Percentiles rank a stretch among this genome's conserved stretches.
Conservation (phyloP, 2,888 invertebrate species). For the Dryadula phaetusa region DNA sequence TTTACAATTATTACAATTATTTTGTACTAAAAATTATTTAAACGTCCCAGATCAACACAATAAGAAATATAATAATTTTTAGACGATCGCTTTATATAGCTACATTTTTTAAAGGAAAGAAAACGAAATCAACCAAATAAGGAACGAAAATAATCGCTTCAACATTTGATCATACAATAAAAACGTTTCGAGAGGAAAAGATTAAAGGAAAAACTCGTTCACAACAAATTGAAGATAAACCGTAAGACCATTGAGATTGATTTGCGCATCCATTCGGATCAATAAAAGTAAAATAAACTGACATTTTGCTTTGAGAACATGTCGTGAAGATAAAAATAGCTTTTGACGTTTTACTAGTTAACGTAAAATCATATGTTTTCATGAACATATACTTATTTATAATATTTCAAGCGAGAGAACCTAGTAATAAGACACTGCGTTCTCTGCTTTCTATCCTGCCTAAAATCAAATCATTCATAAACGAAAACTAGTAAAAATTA, state of each 20-base stretch:
- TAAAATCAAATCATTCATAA: too few species aligned
- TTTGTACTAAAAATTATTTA: neutral
- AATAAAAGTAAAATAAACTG: constrained; percentile 11
- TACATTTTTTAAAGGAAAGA: neutral
- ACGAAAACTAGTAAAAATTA: too few species aligned
- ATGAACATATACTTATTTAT: too few species aligned
- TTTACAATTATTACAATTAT: neutral
- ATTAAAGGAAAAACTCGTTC: constrained; percentile 17
- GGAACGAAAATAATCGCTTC: neutral
- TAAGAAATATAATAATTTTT: neutral
- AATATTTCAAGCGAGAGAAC: too few species aligned
- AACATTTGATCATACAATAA: constrained; percentile 2
- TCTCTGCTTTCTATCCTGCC: too few species aligned
- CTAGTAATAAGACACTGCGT: too few species aligned
- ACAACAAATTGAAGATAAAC: constrained; percentile 14
- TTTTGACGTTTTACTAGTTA: neutral
- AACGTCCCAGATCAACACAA: neutral
- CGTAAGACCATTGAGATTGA: constrained; percentile 16
- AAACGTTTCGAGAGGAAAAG: constrained; percentile 10
- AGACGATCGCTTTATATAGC: neutral
- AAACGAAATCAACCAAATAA: neutral
- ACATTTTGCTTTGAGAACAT: constrained; percentile 5
- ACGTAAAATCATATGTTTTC: neutral
- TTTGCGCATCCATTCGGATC: constrained; percentile 23
- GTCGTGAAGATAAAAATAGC: neutral